Evolutionary conservation across 2,888 invertebrate species (phyloP).

Genomic region (Parnassius orleans): DNA sequence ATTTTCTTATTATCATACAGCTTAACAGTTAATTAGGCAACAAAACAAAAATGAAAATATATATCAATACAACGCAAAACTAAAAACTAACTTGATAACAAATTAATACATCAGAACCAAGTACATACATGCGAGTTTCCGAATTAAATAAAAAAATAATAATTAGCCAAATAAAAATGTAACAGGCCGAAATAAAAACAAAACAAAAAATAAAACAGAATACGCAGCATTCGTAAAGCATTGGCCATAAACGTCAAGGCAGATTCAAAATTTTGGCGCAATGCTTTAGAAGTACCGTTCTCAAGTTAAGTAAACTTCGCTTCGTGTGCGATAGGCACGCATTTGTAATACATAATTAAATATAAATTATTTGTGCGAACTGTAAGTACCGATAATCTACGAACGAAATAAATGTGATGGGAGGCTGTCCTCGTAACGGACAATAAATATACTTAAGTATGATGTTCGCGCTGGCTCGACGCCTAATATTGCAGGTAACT

Average conservation of each 20-base stretch:
- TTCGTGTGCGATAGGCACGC: conserved; percentile 49
- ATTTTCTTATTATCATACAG: conserved; percentile 22
- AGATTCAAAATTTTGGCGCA: conserved; percentile 29
- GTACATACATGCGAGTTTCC: conserved; percentile 64
- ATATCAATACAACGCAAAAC: conserved; percentile 49
- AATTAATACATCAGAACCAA: conserved; percentile 43
- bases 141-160: conserved; percentile 45
- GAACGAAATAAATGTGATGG: conserved; percentile 31
- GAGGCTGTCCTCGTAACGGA: background rate
- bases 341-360: conserved; percentile 44
- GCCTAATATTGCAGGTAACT: conserved; percentile 54
- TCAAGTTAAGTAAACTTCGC: conserved; percentile 72
- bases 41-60: conserved; percentile 54
- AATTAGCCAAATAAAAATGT: conserved; percentile 31
- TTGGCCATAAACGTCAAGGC: conserved; percentile 34
- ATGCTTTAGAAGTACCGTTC: conserved; percentile 36
- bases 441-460: conserved; percentile 22
- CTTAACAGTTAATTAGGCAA: conserved; percentile 58
- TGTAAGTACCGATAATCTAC: conserved; percentile 64
- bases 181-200: conserved; percentile 35
- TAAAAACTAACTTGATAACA: conserved; percentile 59
- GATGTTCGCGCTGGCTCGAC: conserved; percentile 39
- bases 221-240: conserved; percentile 38
- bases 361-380: conserved; percentile 62
- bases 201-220: conserved; percentile 31